Conservation (phyloP, 2,888 invertebrate species). For the Rhaphigaster nebulosa region DNA sequence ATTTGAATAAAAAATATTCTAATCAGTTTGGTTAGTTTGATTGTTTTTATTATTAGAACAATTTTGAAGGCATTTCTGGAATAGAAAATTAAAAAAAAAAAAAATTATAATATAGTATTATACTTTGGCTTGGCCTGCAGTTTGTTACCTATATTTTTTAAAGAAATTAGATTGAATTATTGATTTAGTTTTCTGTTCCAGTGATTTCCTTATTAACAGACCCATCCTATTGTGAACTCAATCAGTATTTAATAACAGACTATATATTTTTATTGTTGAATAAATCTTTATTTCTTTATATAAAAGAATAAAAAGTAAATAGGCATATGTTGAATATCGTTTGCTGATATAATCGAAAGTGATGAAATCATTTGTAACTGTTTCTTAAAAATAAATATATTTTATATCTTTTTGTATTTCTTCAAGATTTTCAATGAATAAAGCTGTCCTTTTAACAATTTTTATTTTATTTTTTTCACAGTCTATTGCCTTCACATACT, state of each 20-base stretch:
- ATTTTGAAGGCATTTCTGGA: not conserved
- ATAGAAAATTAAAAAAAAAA: not conserved
- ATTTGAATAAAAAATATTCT: no score
- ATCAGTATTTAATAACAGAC: not conserved
- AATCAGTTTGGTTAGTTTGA: not conserved
- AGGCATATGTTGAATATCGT: not conserved
- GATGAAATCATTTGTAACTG: not conserved
- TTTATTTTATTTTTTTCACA: not conserved
- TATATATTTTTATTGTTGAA: not conserved
- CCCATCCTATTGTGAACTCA: not conserved
- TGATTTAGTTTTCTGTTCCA: not conserved
- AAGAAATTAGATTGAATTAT: not conserved
- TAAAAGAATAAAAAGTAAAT: not conserved
- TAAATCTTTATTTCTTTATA: not conserved
- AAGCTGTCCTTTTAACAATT: not conserved
- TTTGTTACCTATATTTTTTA: no score
- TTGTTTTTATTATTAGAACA: not conserved
- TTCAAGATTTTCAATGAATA: not conserved
- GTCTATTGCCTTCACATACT: no score
- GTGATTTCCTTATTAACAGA: not conserved
- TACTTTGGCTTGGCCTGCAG: no score
- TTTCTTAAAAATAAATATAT: not conserved
- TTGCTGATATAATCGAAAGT: not conserved
- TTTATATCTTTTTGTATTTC: not conserved
- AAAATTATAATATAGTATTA: no score